Evolutionary conservation across 1,140 invertebrate species (phyloP), one percentile per base, ranked within the genome.

Genomic region (Drosophila bocqueti): DNA sequence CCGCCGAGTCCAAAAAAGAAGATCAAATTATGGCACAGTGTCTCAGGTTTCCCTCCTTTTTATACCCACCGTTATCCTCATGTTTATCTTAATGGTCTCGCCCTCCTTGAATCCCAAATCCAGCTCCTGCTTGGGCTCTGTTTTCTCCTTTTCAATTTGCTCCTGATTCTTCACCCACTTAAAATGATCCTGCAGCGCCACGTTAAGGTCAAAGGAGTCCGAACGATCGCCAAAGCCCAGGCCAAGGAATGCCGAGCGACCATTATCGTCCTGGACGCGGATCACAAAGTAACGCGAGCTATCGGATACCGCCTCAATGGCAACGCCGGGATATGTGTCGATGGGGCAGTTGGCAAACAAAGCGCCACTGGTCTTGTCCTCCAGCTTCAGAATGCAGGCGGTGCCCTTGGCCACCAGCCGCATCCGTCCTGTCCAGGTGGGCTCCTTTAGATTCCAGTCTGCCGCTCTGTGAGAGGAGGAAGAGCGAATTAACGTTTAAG

Each of bases 141-240:
- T 94, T 76, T 96, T 95, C 87, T 98, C 97, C 72, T 97, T 96
- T 92, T 96, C 96, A 47, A 97, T 96, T 93, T 97, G 95, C 93
- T 99, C 97, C 81, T 97, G 97, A 93, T 98, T 98, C 90, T 97
- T 97, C 3, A 99, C 91, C 96, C 97, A 98, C 94, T 99, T 99
- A 87, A 99, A 99, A 93, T 99, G 98, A 94, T 99, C 98, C 94
- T 99, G 99, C 38, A 99, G 94, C 26, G 99, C 97, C 24, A 99
- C 99, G 94, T 99, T 99, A 16, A 99, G 94, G 94, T 99, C 99
- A 95, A 99, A 99, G 57, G 99, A 99, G 93, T 99, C 99, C 21
- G 98, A 98, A 83, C 99, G 95, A 93, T 99, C 99, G 9, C 97
- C 96, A 94, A 99, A 99, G 47, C 99, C 99, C 61, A 99, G 95